Base-by-base conservation (phyloP, 2,888 invertebrate genomes). In the Rugalucina vietnamica region DNA sequence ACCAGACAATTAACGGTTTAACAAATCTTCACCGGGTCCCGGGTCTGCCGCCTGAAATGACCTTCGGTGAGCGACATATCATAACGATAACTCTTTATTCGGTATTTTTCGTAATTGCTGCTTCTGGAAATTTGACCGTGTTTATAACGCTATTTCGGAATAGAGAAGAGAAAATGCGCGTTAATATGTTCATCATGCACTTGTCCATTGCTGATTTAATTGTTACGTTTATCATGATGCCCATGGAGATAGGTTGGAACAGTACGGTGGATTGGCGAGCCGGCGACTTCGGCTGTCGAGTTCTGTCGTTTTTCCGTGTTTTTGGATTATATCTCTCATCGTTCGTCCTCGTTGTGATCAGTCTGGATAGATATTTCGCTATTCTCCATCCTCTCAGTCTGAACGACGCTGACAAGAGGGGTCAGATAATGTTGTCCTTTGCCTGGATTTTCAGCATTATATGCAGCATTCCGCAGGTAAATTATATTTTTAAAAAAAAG, bases 21-120 rank as follows among this genome's bases (percentile, higher is more conserved):
- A 5, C 29, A 4, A 10, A 60, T 60, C 5, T 4, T 2, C 5
- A 60, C 21, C 24, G 34, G 10, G 3, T 60, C 24, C 34, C 8
- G 10, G 71, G 60, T 5, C 80, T 85, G 21, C 91, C 93, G 3
- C 83, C 86, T 57, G 97, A 97, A 91, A 97, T 98, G 97, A 95
- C 96, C 43, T 98, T 98, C 95, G 98, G 98, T 94, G 97, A 97
- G 86, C 97, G 97, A 0, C 97, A 98, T 94, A 95, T 97, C 93
- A 96, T 98, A 76, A 97, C 98, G 24, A 98, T 98, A 89, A 96
- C 96, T 36, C 97, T 97, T 84, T 98, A 98, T 95, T 97, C 97
- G 4, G 90, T 91, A 69, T 89, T 94, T 74, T 93, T 94, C 75
- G 76, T 93, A 10, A 96, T 98, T 90, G 98, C 98, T 0, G 97